Evolutionary conservation across 2,113 vertebrate species (phyloP), one percentile per base, ranked within the genome.

Genomic region (Mesembrinibis cayennensis): DNA sequence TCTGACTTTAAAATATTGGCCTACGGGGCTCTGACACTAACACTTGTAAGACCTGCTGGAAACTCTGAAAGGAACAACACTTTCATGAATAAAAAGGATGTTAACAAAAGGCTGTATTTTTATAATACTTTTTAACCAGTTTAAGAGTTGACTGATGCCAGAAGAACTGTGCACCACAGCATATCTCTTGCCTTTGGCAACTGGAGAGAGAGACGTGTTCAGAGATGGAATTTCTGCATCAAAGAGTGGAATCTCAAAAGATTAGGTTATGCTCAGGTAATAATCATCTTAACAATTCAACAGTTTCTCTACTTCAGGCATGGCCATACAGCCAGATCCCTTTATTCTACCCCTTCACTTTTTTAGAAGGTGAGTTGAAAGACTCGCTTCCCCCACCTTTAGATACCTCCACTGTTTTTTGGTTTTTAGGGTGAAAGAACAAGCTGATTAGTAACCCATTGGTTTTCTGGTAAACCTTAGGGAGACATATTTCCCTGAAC

Each of bases 1-100:
- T 86, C 30, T 56, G 73, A 66, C 47, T 65, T 74, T 71, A 96
- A 95, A 96, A 90, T 72, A 73, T 16, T 89, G 38, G 34, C 61
- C 82, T 82, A 50, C 0, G 0, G 49, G 49, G 8, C 49, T 91
- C 55, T 0, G 1, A 62, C 34, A 69, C 17, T 62, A 76, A 80
- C 13, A 42, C 30, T 47, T 87, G 44, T 65, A 69, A 82, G 40
- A 73, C 66, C 30, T 79, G 16, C 49, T 63, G 34, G 40, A 93
- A 93, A 82, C 19, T 76, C 52, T n/a, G 81, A 72, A 87, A 81
- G 36, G 38, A 91, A 26, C 55, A 90, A 38, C 38, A 58, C 8
- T 72, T 94, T 72, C 27, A 61, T 27, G 45, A 73, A 9, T 61
- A 62, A 96, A 93, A 84, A 71, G 7, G 11, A n/a, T 78, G 55